Base-by-base conservation (phyloP, 30 jellyfish, hydroid and myxozoan genomes). In the Phacellophora camtschatica region DNA sequence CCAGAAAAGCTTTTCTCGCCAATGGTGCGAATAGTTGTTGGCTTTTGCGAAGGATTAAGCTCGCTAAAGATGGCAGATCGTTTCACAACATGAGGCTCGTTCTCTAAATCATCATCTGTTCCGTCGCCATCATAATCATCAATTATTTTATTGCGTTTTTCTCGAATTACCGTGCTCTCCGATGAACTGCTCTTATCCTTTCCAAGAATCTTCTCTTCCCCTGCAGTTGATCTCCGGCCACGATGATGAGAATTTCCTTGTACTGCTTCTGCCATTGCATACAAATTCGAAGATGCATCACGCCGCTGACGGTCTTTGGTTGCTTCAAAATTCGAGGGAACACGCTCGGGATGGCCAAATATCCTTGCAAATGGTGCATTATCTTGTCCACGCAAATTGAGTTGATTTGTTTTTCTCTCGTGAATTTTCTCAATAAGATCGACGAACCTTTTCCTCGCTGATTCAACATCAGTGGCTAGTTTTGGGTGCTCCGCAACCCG, bases 81-180 rank as follows among this genome's bases (percentile, higher is more conserved):
- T 42, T 94, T 94, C 27, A 94, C 99, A 18, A 94, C 99, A 85
- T 94, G 99, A 19, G 99, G 99, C 66, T 95, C 99, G 59, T 83
- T 88, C 16, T 78, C 96, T 27, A 36, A 71, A 24, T 74, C 83
- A 35, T 53, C 94, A 29, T 85, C 90, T 7, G 66, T 90, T 11
- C 46, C 85, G 42, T n/a, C 81, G 18, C 34, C 96, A 45, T 73
- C 96, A 34, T 59, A 84, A 68, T 54, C 87, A 16, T 83, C 94
- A 10, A 58, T 48, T 13, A 76, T 87, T 42, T 76, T 71, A 57
- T 75, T 80, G 15, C 96, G 82, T 59, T 83, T 82, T 71, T 82
- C 75, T 23, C 94, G 59, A 66, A 45, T 48, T 39, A 80, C 84
- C 2, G 77, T 36, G n/a, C 23, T 45, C 49, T 80, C 41, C n/a